Conservation (phyloP, 2,797 vertebrate genomes). For the Tenualosa thibaudeaui region DNA sequence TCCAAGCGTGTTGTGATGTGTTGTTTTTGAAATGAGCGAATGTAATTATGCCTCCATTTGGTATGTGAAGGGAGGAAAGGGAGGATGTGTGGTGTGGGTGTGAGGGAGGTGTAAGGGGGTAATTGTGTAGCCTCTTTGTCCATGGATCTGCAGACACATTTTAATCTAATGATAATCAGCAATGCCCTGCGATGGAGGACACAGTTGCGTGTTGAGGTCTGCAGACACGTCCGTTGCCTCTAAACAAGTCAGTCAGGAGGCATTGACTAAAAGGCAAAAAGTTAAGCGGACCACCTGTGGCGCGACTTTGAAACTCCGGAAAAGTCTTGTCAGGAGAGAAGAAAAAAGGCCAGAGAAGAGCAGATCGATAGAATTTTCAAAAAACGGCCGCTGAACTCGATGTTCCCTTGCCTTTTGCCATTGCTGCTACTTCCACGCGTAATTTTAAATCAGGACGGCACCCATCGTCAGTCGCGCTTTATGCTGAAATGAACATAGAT, state of each 20-base stretch:
- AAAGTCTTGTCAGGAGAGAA: background rate
- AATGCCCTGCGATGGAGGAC: constrained; percentile 67
- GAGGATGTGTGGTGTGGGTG: constrained; percentile 26
- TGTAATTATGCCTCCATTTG: constrained; percentile 64
- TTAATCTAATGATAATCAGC: constrained; percentile 70
- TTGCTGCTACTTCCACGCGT: background rate
- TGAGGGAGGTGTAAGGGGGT: constrained; percentile 49
- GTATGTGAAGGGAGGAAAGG: background rate
- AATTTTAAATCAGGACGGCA: background rate
- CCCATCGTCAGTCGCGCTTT: background rate
- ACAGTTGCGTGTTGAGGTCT: constrained; percentile 60
- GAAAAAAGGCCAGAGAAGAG: background rate
- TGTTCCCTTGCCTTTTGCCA: background rate
- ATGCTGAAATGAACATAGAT: constrained; percentile 20
- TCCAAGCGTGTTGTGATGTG: constrained; percentile 57
- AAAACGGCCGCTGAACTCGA: background rate
- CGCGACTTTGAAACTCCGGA: constrained; percentile 18
- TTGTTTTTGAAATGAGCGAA: constrained; percentile 57
- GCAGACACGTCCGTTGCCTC: background rate
- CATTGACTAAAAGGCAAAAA: background rate
- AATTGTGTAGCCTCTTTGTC: constrained; percentile 60
- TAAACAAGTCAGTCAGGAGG: constrained; percentile 2
- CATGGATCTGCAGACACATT: constrained; percentile 62
- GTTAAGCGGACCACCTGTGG: constrained; percentile 1
- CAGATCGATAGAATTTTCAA: background rate